These are phyloP conservation scores for Gorsachius magnificus DNA, from an alignment of 2,797 vertebrate species.

Conservation along the genomic window DNA sequence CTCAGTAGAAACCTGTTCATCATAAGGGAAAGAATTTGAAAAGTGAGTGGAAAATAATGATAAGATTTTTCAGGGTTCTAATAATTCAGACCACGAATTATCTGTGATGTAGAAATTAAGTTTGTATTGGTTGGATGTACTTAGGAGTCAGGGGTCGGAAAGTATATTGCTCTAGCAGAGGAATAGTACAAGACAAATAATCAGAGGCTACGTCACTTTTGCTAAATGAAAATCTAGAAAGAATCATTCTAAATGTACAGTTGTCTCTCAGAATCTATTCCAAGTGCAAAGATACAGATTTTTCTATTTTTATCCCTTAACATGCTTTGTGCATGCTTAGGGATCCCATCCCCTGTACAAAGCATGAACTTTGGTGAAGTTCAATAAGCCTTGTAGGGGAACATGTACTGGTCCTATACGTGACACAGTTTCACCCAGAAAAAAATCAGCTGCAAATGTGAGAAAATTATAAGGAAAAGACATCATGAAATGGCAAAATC, in stretches of 20 bases:
- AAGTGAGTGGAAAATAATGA: not conserved
- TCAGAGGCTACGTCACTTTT: not conserved
- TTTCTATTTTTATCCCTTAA: not conserved
- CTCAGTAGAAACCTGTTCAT: not conserved
- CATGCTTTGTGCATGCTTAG: no score
- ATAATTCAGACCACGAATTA: not conserved
- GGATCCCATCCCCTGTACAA: not conserved
- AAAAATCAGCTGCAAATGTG: not conserved
- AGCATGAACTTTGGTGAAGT: not conserved
- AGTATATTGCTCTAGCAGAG: not conserved
- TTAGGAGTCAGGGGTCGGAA: not conserved
- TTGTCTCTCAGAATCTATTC: not conserved
- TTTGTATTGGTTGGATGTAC: not conserved
- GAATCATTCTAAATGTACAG: not conserved
- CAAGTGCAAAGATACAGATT: not conserved
- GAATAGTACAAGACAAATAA: not conserved
- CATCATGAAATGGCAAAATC: not conserved
- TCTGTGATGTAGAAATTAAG: not conserved
- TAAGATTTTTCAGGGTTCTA: not conserved
- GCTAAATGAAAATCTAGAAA: not conserved
- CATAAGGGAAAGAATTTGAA: not conserved
- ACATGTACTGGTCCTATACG: rapidly evolving
- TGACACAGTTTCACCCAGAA: not conserved
- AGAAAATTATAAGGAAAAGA: not conserved
- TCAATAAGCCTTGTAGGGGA: not conserved